phyloP scores from a whole-genome alignment of 2,113 vertebrate genomes.

The Amazona vittata region DNA sequence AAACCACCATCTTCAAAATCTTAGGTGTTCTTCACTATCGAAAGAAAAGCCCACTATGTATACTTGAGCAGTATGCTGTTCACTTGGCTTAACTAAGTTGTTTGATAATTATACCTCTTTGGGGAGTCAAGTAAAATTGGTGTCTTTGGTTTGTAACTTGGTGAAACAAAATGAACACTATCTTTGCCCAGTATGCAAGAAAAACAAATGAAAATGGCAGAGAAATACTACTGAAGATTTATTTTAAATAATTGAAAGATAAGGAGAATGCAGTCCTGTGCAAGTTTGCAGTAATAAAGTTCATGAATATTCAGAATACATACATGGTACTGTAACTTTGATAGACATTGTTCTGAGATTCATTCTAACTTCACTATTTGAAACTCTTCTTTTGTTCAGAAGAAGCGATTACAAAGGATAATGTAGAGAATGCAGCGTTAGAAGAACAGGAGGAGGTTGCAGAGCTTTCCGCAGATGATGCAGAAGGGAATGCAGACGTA shows the following conservation, averaged over 20 bases:
- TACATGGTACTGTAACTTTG: neutral
- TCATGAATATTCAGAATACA: neutral
- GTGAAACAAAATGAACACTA: neutral
- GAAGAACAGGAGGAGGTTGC: constrained; percentile 48
- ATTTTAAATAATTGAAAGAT: neutral
- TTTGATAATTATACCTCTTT: neutral
- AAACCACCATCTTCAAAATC: neutral
- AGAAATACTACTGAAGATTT: neutral
- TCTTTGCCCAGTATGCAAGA: neutral
- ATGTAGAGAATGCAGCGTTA: constrained; percentile 38
- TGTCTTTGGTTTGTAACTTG: neutral
- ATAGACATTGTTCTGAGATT: neutral
- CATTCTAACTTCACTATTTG: neutral
- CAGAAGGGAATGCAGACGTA: constrained; percentile 30
- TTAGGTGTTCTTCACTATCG: neutral
- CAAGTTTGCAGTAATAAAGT: neutral
- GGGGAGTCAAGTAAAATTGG: neutral
- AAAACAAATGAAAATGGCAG: neutral
- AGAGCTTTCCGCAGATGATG: constrained; percentile 30
- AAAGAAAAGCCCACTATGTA: fast-evolving
- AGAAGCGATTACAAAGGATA: constrained; percentile 66
- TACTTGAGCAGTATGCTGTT: neutral
- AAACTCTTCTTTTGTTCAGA: constrained; percentile 18
- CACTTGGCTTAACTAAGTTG: neutral
- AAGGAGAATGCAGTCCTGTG: neutral